Evolutionary conservation across 2,888 invertebrate genomes (phyloP).

Genomic region (Agrochola circellaris): DNA sequence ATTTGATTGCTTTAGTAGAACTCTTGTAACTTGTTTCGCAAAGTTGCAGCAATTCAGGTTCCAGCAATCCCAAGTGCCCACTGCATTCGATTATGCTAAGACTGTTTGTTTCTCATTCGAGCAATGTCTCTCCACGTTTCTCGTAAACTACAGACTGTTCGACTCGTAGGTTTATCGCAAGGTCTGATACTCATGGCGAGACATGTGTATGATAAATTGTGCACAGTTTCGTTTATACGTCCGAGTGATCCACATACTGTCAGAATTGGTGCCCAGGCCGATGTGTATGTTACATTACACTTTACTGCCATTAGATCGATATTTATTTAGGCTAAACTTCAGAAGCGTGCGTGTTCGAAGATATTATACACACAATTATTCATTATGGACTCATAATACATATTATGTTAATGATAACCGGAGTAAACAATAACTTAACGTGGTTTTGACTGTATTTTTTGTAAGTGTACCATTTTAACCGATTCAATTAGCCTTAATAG

Average conservation of each 20-base stretch:
- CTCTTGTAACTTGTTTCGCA: background rate
- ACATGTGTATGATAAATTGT: slow-evolving; percentile 41
- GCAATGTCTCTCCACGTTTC: slow-evolving; percentile 10
- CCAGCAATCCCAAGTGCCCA: background rate
- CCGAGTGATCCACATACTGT: slow-evolving; percentile 26
- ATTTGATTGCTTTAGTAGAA: slow-evolving; percentile 8
- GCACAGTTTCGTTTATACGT: slow-evolving; percentile 25
- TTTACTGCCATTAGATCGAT: slow-evolving; percentile 41
- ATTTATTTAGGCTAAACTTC: slow-evolving; percentile 47
- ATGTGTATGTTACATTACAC: slow-evolving; percentile 18
- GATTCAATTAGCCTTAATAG: slow-evolving; percentile 34
- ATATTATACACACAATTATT: slow-evolving; percentile 33
- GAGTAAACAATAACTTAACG: background rate
- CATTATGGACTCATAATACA: slow-evolving; percentile 6
- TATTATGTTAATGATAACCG: slow-evolving; percentile 16
- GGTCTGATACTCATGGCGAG: slow-evolving; percentile 13
- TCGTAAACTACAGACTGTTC: slow-evolving; percentile 28
- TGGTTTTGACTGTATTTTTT: slow-evolving; percentile 9
- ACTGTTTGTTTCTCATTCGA: slow-evolving; percentile 7
- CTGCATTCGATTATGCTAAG: slow-evolving; percentile 13
- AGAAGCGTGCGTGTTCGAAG: slow-evolving; percentile 41
- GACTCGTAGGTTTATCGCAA: slow-evolving; percentile 27
- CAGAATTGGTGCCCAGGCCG: slow-evolving; percentile 18
- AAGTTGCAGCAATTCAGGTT: background rate
- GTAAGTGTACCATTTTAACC: background rate